Conservation (phyloP, 1,140 invertebrate genomes). For the Bactericera cockerelli region DNA sequence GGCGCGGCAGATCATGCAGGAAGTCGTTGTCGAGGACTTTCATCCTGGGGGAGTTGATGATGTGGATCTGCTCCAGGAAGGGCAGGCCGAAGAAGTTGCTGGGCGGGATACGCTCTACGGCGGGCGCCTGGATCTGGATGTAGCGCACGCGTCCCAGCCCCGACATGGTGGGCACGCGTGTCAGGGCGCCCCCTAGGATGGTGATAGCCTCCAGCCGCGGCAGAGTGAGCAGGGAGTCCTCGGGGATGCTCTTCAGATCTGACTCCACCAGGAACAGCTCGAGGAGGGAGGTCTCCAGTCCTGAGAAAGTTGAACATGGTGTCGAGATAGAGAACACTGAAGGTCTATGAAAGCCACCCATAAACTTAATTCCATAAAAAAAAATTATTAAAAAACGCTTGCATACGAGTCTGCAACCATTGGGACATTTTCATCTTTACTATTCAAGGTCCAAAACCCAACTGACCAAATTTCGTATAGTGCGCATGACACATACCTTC, state of each 20-base stretch:
- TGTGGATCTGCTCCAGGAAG: constrained; percentile 54
- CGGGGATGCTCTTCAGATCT: constrained; percentile 54
- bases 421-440: too few species aligned
- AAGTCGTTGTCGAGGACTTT: constrained; percentile 50
- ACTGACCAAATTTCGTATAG: too few species aligned
- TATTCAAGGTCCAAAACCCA: too few species aligned
- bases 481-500: too few species aligned
- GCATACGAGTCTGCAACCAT: too few species aligned
- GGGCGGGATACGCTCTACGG: constrained; percentile 48
- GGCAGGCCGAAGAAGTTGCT: constrained; percentile 54
- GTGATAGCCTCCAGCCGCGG: constrained; percentile 65
- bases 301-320: too few species aligned
- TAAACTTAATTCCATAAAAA: too few species aligned
- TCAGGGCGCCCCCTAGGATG: constrained; percentile 53
- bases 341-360: constrained; percentile 15
- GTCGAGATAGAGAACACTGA: too few species aligned
- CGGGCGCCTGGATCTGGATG: constrained; percentile 40
- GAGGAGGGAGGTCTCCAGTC: constrained; percentile 54
- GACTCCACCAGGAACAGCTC: constrained; percentile 74
- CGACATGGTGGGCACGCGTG: constrained; percentile 42
- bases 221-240: constrained; percentile 56
- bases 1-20: constrained; percentile 52
- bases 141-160: constrained; percentile 25
- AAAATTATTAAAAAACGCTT: too few species aligned
- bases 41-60: constrained; percentile 48